Percentiles rank a stretch among this genome's conserved stretches.
Evolutionary conservation across 2,797 vertebrate genomes (phyloP).

Genomic region (Spondyliosoma cantharus): DNA sequence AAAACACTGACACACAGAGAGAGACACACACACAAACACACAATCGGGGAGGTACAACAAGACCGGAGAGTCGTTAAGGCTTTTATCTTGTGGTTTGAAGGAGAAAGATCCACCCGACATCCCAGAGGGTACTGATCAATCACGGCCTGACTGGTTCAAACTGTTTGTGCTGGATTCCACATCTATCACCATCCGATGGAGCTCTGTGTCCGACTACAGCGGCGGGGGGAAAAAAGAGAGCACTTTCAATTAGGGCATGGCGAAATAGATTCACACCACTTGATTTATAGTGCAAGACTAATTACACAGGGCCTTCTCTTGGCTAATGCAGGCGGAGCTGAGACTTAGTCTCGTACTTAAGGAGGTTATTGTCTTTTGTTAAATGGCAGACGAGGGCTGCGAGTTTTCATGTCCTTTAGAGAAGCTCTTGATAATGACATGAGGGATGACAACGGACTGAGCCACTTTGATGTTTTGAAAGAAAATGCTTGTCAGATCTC

Average conservation of each 20-base stretch:
- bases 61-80: slow-evolving; percentile 82
- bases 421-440: slow-evolving; percentile 70
- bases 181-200: slow-evolving; percentile 93
- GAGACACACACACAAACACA: slow-evolving; percentile 74
- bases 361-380: slow-evolving; percentile 88
- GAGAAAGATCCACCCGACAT: slow-evolving; percentile 87
- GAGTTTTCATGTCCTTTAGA: slow-evolving; percentile 71
- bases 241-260: slow-evolving; percentile 97
- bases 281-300: slow-evolving; percentile 98
- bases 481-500: slow-evolving; percentile 16
- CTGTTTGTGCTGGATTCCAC: slow-evolving; percentile 93
- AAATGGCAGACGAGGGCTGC: slow-evolving; percentile 63
- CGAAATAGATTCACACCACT: slow-evolving; percentile 92
- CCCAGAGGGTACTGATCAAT: slow-evolving; percentile 97
- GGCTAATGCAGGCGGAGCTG: slow-evolving; percentile 91
- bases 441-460: slow-evolving; percentile 58
- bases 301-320: slow-evolving; percentile 89
- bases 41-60: slow-evolving; percentile 79
- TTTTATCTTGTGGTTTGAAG: slow-evolving; percentile 86
- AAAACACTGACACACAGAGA: slow-evolving; percentile 71
- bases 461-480: slow-evolving; percentile 59
- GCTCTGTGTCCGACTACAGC: slow-evolving; percentile 88
- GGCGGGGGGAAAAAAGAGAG: slow-evolving; percentile 83
- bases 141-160: slow-evolving; percentile 96
- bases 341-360: slow-evolving; percentile 87